phyloP scores from a whole-genome alignment of 1,140 invertebrate genomes.

The Drosophila tsacasi region DNA sequence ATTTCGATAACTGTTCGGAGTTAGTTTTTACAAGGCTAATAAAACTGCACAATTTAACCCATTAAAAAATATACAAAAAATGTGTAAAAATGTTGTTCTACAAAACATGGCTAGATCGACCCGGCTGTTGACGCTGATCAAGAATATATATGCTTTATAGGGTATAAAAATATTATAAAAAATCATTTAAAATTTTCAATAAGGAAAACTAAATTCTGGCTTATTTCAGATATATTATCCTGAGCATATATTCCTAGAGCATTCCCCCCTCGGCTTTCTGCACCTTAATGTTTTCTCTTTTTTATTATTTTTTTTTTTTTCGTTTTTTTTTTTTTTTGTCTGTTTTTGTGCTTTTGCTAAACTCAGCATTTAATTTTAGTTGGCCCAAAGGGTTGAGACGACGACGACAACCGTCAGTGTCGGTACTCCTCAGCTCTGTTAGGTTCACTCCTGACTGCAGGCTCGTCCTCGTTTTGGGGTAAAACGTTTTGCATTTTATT shows the following conservation, averaged over 20 bases:
- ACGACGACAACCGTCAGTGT: conserved; percentile 50
- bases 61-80: no score
- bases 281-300: not conserved
- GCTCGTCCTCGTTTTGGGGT: conserved; percentile 31
- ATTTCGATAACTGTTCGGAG: no score
- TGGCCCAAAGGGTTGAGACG: conserved; percentile 55
- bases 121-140: no score
- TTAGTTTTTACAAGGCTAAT: no score
- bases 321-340: conserved; percentile 18
- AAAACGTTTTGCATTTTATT: conserved; percentile 81
- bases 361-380: conserved; percentile 81
- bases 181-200: not conserved
- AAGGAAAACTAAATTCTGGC: not conserved
- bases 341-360: conserved; percentile 65
- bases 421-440: conserved; percentile 21
- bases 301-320: not conserved
- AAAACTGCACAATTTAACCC: no score
- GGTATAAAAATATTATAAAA: no score
- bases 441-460: conserved; percentile 19
- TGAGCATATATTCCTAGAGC: not conserved
- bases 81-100: no score
- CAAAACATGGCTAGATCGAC: no score
- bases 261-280: conserved; percentile 7
- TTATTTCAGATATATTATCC: not conserved
- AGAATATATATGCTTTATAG: no score